Evolutionary conservation across 2,113 vertebrate genomes (phyloP).

Genomic region (Nothocercus julius): DNA sequence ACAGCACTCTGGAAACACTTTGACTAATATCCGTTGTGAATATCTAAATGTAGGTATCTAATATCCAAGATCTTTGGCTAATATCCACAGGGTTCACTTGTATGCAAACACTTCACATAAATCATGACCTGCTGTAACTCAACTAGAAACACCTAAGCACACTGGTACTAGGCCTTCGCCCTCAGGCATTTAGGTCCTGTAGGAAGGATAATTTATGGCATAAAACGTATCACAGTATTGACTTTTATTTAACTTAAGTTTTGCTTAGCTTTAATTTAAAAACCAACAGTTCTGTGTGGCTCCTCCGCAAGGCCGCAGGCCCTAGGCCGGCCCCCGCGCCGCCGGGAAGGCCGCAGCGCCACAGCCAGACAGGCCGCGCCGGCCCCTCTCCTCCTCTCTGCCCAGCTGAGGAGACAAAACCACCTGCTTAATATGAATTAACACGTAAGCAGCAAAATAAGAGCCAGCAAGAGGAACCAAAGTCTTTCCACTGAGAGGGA

Average conservation of each 20-base stretch:
- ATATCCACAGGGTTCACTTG: background rate
- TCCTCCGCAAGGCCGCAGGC: background rate
- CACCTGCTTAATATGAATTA: background rate
- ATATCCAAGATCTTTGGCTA: background rate
- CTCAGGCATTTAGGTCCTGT: background rate
- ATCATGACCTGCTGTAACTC: background rate
- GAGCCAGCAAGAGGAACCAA: background rate
- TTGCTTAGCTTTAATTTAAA: conserved; percentile 9
- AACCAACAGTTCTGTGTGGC: background rate
- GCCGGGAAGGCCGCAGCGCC: no score
- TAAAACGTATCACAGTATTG: background rate
- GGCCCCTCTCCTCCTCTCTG: background rate
- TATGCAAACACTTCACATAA: background rate
- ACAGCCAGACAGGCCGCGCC: no score
- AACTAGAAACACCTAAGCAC: background rate
- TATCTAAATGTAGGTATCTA: background rate
- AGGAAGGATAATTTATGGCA: background rate
- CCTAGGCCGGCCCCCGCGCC: no score
- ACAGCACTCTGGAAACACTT: background rate
- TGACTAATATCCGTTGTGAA: background rate
- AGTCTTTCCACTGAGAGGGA: background rate
- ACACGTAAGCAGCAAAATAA: background rate
- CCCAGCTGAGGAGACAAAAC: background rate
- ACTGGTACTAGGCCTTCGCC: background rate
- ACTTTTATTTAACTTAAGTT: conserved; percentile 25